Evolutionary conservation across 2,113 vertebrate species (phyloP).

Genomic region (Rhea pennata): DNA sequence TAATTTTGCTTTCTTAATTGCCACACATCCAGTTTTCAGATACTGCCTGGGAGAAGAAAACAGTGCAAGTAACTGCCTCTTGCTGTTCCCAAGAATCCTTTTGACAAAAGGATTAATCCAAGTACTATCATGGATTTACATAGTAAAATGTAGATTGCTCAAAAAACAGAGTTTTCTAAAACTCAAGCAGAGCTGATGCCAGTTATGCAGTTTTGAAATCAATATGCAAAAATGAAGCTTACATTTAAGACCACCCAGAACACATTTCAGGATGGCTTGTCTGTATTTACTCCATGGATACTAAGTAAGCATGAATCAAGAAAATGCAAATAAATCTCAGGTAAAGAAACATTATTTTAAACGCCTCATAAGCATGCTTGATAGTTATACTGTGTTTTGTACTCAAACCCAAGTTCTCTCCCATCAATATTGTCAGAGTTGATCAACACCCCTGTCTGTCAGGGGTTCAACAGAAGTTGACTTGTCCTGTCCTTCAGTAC

Average conservation of each 20-base stretch:
- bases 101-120: constrained; percentile 42
- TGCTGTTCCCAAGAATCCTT: constrained; percentile 31
- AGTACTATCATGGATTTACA: constrained; percentile 8
- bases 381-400: not conserved
- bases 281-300: not conserved
- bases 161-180: constrained; percentile 23
- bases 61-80: not conserved
- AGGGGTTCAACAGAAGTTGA: not conserved
- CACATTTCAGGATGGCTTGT: not conserved
- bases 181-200: not conserved
- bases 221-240: not conserved
- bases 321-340: not conserved
- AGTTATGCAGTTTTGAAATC: not conserved
- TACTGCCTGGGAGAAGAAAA: not conserved
- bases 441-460: not conserved
- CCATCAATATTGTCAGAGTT: not conserved
- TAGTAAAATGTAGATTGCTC: constrained; percentile 2
- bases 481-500: not conserved
- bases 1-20: constrained; percentile 41
- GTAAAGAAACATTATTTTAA: not conserved
- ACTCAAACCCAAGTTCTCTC: not conserved
- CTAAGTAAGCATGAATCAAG: not conserved
- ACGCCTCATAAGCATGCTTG: not conserved
- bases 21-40: not conserved
- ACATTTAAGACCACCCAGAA: not conserved